Percentiles rank a stretch among this genome's conserved stretches.
phyloP scores from a whole-genome alignment of 2,888 invertebrate genomes.

The Eristalis intricaria region DNA sequence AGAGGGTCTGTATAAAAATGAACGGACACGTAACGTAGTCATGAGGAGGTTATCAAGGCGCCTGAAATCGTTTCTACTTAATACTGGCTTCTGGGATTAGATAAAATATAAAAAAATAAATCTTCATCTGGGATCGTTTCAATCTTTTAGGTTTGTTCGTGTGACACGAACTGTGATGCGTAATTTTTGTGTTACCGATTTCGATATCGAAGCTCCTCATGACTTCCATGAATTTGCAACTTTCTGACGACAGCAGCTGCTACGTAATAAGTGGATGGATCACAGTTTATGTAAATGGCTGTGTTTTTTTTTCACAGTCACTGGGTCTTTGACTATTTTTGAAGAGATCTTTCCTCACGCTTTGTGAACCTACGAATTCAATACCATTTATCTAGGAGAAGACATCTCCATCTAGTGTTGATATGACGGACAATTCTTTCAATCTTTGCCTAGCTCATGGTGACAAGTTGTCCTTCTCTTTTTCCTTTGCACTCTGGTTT shows the following conservation, averaged over 20 bases:
- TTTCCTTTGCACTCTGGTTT: neutral
- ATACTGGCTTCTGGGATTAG: neutral
- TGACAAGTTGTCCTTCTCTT: neutral
- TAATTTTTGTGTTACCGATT: neutral
- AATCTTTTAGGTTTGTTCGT: neutral
- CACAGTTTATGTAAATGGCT: no score
- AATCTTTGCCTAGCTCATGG: no score
- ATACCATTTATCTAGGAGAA: no score
- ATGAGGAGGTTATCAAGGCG: neutral
- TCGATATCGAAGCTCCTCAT: neutral
- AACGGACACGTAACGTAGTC: neutral
- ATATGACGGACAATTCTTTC: no score
- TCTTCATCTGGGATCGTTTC: neutral
- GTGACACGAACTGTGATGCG: neutral
- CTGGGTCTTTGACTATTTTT: no score
- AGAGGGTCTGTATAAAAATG: neutral
- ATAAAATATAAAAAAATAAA: neutral
- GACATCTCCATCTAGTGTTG: no score
- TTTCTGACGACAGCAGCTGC: no score
- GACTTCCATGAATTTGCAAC: neutral
- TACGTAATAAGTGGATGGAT: no score
- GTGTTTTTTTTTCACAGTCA: no score
- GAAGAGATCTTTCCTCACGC: no score
- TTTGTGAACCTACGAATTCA: no score
- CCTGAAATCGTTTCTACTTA: neutral